Conservation (phyloP, 2,888 invertebrate genomes). For the Rotaria macrura region DNA sequence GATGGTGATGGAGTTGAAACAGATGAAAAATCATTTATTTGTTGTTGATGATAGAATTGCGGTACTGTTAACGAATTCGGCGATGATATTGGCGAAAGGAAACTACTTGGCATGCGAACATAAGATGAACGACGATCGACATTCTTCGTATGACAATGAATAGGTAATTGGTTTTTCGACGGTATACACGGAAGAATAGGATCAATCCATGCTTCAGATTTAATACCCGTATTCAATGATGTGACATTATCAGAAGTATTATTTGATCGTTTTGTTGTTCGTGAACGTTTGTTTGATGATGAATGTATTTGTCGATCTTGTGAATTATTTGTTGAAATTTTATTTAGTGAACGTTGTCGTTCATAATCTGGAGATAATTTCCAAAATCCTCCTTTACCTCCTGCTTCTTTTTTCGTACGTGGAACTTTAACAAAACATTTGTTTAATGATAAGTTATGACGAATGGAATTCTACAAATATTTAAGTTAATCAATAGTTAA, state of each 20-base stretch:
- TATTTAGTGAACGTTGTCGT: not conserved
- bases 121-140: not conserved
- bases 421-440: slow-evolving; percentile 82
- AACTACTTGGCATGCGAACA: not conserved
- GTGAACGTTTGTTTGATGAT: not conserved
- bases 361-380: slow-evolving; percentile 61
- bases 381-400: slow-evolving; percentile 81
- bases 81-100: slow-evolving; percentile 4
- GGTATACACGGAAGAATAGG: not conserved
- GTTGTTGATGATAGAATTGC: not conserved
- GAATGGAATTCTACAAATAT: slow-evolving; percentile 66
- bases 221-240: not conserved
- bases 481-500: not conserved
- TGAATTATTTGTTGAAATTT: not conserved
- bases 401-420: slow-evolving; percentile 74
- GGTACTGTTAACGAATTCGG: not conserved
- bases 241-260: not conserved
- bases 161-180: not conserved
- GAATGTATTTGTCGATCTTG: not conserved
- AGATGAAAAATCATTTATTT: not conserved
- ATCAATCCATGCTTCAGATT: not conserved
- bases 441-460: slow-evolving; percentile 78
- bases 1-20: not conserved
- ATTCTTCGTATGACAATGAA: not conserved
- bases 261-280: not conserved